A percentile compares a stretch with the other conserved stretches of the same genome.
Conservation (phyloP, 2,888 invertebrate species). For the Bruchidius siliquastri region DNA sequence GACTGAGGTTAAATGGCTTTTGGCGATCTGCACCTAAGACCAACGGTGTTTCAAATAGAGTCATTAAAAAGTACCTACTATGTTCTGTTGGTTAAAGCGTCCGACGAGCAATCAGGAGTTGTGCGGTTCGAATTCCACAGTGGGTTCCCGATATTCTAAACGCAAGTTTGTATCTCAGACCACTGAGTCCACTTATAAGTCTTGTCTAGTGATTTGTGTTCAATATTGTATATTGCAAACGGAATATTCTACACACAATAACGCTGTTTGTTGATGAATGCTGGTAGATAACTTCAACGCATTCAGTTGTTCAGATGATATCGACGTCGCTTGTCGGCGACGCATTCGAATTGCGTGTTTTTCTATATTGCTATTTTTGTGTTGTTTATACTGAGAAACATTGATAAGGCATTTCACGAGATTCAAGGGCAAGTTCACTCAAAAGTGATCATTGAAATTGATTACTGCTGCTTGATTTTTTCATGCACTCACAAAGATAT, state of each 20-base stretch:
- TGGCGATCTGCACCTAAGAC: no score
- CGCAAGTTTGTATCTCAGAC: no score
- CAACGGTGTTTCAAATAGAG: no score
- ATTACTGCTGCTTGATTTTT: background rate
- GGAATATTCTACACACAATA: background rate
- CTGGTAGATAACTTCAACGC: background rate
- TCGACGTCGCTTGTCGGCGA: background rate
- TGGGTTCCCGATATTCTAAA: no score
- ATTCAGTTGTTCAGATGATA: background rate
- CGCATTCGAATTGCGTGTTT: background rate
- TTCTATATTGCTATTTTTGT: background rate
- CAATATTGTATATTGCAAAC: background rate
- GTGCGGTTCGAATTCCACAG: no score
- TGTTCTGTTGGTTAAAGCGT: no score
- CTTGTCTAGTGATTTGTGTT: background rate
- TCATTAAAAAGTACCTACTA: no score
- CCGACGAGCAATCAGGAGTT: no score
- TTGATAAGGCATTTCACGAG: background rate
- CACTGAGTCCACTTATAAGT: no score
- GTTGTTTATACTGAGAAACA: background rate
- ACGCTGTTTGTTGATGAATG: background rate
- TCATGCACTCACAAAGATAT: no score
- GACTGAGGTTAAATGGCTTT: no score
- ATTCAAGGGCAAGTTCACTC: background rate
- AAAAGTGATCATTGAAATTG: background rate